These are phyloP conservation scores for Andricus curvator DNA, from an alignment of 2,888 invertebrate genomes.

Conservation along the genomic window DNA sequence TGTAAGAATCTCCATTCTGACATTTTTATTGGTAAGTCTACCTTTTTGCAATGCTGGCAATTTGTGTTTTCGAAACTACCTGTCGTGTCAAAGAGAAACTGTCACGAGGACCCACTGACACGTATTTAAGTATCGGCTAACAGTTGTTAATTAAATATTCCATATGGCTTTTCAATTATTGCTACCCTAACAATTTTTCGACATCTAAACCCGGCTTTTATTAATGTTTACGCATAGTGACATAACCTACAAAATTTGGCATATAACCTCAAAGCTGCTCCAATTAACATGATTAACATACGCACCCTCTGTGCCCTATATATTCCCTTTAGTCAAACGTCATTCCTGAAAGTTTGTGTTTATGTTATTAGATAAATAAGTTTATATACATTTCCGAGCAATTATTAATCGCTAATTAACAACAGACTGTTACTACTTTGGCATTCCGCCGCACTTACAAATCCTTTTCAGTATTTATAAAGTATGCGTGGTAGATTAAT, in stretches of 20 bases:
- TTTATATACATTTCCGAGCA: background rate
- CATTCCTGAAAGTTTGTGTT: background rate
- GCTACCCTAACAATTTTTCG: background rate
- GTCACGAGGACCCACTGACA: conserved; percentile 51
- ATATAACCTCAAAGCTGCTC: conserved; percentile 47
- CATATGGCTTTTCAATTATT: background rate
- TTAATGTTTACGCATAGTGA: conserved; percentile 26
- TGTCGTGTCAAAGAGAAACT: conserved; percentile 24
- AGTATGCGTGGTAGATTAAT: background rate
- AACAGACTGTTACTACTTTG: background rate
- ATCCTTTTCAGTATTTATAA: background rate
- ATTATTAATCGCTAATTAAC: background rate
- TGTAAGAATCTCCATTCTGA: conserved; percentile 71
- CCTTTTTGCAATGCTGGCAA: background rate
- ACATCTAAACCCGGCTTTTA: background rate
- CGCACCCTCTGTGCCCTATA: background rate
- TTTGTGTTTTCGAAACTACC: conserved; percentile 6
- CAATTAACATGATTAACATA: conserved; percentile 11
- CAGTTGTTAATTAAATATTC: background rate
- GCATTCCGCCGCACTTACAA: background rate
- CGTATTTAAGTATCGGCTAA: conserved; percentile 50
- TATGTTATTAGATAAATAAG: background rate
- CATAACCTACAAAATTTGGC: conserved; percentile 48
- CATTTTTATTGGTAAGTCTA: conserved; percentile 76
- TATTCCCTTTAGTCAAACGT: background rate